Conservation (phyloP, 1,140 invertebrate genomes). For the Macrobrachium nipponense region DNA sequence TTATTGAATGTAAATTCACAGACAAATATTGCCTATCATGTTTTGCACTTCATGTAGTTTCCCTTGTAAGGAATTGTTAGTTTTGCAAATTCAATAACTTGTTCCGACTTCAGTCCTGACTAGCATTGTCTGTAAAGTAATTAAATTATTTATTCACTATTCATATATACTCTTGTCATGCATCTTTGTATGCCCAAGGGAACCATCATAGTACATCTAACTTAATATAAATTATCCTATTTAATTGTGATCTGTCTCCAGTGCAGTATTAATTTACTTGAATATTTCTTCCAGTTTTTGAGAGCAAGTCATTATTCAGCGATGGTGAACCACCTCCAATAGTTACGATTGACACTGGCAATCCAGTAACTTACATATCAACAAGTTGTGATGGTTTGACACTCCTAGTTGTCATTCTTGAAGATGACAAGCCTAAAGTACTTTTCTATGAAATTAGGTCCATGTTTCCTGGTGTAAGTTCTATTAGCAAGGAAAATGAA, state of each 20-base stretch:
- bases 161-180: too few species aligned
- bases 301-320: constrained; percentile 7
- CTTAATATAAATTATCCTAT: too few species aligned
- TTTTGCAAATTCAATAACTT: too few species aligned
- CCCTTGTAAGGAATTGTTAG: too few species aligned
- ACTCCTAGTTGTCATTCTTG: constrained; percentile 33
- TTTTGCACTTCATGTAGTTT: too few species aligned
- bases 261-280: not conserved
- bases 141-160: too few species aligned
- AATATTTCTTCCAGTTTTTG: constrained; percentile 33
- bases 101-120: too few species aligned
- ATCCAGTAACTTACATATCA: constrained; percentile 31
- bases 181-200: too few species aligned
- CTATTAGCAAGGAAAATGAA: not conserved
- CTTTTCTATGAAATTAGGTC: constrained; percentile 47
- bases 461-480: constrained; percentile 38
- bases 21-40: too few species aligned
- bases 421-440: constrained; percentile 31
- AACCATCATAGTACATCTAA: too few species aligned
- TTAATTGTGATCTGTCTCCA: not conserved
- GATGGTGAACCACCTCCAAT: not conserved
- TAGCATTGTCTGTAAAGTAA: too few species aligned
- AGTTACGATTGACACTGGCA: constrained; percentile 24
- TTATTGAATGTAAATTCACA: too few species aligned
- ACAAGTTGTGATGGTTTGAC: constrained; percentile 51